phyloP scores from a whole-genome alignment of 2,113 vertebrate species.

The Boulengeromyrus knoepffleri region DNA sequence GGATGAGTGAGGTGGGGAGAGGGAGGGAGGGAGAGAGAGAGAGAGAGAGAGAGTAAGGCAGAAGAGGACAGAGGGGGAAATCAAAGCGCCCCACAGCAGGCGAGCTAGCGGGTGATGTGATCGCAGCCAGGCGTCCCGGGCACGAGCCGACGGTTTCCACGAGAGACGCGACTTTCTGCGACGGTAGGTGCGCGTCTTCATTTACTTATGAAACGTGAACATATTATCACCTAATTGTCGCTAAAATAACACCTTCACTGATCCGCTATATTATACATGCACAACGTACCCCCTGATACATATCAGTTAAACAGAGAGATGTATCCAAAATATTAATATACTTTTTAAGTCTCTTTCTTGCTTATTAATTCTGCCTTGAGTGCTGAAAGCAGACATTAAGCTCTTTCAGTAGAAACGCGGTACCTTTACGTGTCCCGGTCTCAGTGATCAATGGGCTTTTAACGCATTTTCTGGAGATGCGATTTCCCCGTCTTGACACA shows the following conservation, averaged over 20 bases:
- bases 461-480: background rate
- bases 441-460: background rate
- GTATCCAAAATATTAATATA: background rate
- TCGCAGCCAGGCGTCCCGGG: constrained; percentile 12
- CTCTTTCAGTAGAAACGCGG: background rate
- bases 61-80: background rate
- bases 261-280: background rate
- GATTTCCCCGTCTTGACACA: background rate
- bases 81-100: constrained; percentile 19
- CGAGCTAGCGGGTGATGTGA: constrained; percentile 20
- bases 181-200: constrained; percentile 25
- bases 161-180: constrained; percentile 10
- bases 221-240: background rate
- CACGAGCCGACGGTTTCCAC: background rate
- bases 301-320: background rate
- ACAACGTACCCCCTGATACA: background rate
- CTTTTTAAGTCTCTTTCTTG: background rate
- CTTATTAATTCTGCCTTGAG: background rate
- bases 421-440: background rate
- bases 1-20: constrained; percentile 38
- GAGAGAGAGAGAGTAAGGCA: background rate
- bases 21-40: background rate
- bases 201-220: constrained; percentile 21
- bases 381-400: background rate
- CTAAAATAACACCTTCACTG: background rate